Conservation (phyloP, 2,888 invertebrate genomes). For the Pardosa pseudoannulata region DNA sequence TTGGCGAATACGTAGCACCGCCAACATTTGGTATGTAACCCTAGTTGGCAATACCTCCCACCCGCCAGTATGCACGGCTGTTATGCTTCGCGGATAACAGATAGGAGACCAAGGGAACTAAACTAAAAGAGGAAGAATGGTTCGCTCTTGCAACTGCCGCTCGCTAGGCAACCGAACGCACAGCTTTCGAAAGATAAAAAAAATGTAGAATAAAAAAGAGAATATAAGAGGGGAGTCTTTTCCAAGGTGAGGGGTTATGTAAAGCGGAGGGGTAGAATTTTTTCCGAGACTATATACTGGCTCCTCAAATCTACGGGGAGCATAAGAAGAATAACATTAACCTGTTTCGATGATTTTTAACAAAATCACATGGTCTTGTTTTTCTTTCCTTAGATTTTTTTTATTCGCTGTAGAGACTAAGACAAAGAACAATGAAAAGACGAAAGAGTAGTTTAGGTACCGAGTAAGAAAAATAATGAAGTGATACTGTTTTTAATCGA, state of each 20-base stretch:
- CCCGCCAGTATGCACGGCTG: slow-evolving; percentile 58
- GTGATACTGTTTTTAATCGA: slow-evolving; percentile 50
- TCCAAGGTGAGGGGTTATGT: slow-evolving; percentile 68
- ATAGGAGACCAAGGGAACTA: slow-evolving; percentile 59
- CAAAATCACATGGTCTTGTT: slow-evolving; percentile 39
- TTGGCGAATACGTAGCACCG: slow-evolving; percentile 22
- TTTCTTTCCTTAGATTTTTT: slow-evolving; percentile 16
- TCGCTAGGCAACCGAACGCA: slow-evolving; percentile 29
- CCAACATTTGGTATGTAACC: slow-evolving; percentile 34
- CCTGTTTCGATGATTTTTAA: slow-evolving; percentile 68
- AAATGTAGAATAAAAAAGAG: slow-evolving; percentile 36
- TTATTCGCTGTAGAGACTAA: slow-evolving; percentile 27
- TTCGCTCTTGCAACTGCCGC: slow-evolving; percentile 42
- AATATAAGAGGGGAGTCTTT: slow-evolving; percentile 32
- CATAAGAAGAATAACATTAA: slow-evolving; percentile 59
- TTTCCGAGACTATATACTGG: slow-evolving; percentile 24
- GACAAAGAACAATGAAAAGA: slow-evolving; percentile 45
- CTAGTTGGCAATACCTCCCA: slow-evolving; percentile 46
- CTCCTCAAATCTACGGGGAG: slow-evolving; percentile 59
- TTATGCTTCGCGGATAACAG: slow-evolving; percentile 67
- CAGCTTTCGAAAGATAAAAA: slow-evolving; percentile 25
- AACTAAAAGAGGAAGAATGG: slow-evolving; percentile 49
- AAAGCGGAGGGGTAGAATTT: slow-evolving; percentile 56
- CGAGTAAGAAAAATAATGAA: background rate
- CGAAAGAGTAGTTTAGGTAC: slow-evolving; percentile 2